Evolutionary conservation across 2,797 vertebrate genomes (phyloP).

Genomic region (Psittacula derbiana): DNA sequence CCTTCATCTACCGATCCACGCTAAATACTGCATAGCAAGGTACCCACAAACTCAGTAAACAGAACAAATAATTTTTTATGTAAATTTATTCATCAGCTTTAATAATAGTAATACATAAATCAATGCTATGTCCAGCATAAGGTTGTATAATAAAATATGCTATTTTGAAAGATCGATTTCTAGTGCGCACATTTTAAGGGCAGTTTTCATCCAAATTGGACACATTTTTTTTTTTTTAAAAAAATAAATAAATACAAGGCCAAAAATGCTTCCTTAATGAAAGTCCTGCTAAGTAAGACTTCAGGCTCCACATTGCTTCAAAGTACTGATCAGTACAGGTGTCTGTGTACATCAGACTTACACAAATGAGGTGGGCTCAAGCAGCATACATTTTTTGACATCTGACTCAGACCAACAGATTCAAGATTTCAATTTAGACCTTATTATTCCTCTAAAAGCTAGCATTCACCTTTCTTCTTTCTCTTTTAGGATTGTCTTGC

Average conservation of each 20-base stretch:
- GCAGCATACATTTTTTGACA: slow-evolving; percentile 2
- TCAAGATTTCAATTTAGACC: background rate
- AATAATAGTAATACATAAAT: slow-evolving; percentile 57
- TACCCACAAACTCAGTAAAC: background rate
- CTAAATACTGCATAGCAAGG: background rate
- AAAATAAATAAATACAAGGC: slow-evolving; percentile 65
- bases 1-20: background rate
- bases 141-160: slow-evolving; percentile 52
- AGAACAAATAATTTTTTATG: background rate
- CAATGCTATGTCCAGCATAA: slow-evolving; percentile 62
- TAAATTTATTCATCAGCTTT: slow-evolving; percentile 62
- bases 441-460: background rate
- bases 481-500: slow-evolving; percentile 9
- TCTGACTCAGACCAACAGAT: background rate
- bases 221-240: background rate
- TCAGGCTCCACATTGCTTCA: slow-evolving; percentile 12
- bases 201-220: slow-evolving; percentile 38
- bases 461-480: background rate
- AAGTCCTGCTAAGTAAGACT: slow-evolving; percentile 31
- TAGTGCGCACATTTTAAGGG: slow-evolving; percentile 40
- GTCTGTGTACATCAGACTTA: background rate
- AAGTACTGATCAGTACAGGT: slow-evolving; percentile 34
- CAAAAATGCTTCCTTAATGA: slow-evolving; percentile 23
- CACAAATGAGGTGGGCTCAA: background rate
- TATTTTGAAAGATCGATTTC: slow-evolving; percentile 12